Conservation (phyloP, 2,113 vertebrate genomes). For the Alligator mississippiensis region DNA sequence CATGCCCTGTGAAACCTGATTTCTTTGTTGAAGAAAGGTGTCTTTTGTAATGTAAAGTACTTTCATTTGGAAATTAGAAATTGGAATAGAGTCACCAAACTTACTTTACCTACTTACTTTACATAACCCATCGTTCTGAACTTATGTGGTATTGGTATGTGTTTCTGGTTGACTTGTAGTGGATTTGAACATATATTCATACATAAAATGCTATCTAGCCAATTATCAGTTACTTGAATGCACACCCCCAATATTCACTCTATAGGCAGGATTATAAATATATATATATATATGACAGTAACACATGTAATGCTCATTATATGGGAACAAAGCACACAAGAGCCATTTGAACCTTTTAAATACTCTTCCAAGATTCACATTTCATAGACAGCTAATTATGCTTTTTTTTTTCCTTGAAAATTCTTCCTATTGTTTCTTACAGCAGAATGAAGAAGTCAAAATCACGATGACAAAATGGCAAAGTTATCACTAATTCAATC, state of each 20-base stretch:
- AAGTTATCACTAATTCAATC: not conserved
- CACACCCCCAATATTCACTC: rapidly evolving
- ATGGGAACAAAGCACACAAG: not conserved
- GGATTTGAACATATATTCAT: not conserved
- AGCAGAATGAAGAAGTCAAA: not conserved
- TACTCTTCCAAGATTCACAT: not conserved
- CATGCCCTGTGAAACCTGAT: too few relatives aligned
- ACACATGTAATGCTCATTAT: not conserved
- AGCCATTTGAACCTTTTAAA: not conserved
- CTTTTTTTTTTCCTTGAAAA: not conserved
- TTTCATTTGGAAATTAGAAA: too few relatives aligned
- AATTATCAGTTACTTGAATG: not conserved
- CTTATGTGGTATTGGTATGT: too few relatives aligned
- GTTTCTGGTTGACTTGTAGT: too few relatives aligned
- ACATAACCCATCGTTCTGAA: too few relatives aligned
- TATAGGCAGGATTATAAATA: not conserved
- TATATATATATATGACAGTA: not conserved
- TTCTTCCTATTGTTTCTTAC: not conserved
- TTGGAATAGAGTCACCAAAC: too few relatives aligned
- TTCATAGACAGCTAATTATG: not conserved
- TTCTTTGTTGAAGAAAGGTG: too few relatives aligned
- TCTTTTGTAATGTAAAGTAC: too few relatives aligned
- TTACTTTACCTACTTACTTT: too few relatives aligned
- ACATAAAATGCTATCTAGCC: not conserved
- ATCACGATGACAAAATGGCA: not conserved